Evolutionary conservation across 2,113 vertebrate genomes (phyloP), one percentile per base, ranked within the genome.

Genomic region (Pluvialis apricaria): DNA sequence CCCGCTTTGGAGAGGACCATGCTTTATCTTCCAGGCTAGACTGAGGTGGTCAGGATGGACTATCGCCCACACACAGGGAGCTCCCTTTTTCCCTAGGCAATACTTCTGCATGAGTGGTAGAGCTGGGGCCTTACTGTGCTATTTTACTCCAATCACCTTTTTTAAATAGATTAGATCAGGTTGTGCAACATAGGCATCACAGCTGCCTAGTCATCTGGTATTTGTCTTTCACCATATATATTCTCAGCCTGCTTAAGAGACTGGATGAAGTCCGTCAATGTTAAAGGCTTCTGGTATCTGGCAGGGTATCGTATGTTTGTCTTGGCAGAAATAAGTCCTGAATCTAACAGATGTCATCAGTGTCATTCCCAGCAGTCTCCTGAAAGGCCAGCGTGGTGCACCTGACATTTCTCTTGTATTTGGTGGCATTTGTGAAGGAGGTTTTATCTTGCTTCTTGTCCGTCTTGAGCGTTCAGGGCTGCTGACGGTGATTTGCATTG

Each of bases 141-240:
- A 2, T n/a, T 55, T 68, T 47, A 11, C 57, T 91, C n/a, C 15
- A 8, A 21, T n/a, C 49, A 21, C 10, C 54, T 77, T 38, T 70
- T 75, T 38, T 9, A 40, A 76, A 82, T 36, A 31, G 13, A 0
- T 18, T 10, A 24, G 28, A 4, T 40, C n/a, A 24, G 49, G 8
- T 40, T 0, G 0, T 26, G 38, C 44, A 49, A n/a, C 8, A 4
- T 9, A 6, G 32, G 14, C 28, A 0, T 12, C 3, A 7, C 1
- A 61, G 64, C 68, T 86, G n/a, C 72, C 36, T 17, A 5, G 6
- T n/a, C 29, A 7, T 15, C 55, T 44, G 45, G 3, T 51, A 12
- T 28, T 83, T 76, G 7, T 38, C 31, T 78, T 29, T 52, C 38
- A 7, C 72, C 0, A 0, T 10, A 1, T 0, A 2, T 20, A 6